Conservation (phyloP, 1,140 invertebrate genomes). For the Conus betulinus region DNA sequence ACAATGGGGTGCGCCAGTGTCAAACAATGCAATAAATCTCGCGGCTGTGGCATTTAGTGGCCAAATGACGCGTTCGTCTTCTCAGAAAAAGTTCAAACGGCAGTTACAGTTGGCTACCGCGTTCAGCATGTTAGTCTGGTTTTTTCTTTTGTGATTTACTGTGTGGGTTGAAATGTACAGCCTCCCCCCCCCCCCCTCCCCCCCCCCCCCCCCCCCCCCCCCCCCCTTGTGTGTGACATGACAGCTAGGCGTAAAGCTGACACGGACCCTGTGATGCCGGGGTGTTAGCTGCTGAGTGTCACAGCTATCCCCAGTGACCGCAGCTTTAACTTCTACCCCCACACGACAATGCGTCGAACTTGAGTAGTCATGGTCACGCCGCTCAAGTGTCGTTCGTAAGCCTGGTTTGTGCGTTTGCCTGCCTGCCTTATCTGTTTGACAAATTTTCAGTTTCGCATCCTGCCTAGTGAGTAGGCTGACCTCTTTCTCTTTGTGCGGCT, state of each 20-base stretch:
- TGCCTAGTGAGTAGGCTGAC: background rate
- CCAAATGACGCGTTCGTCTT: no score
- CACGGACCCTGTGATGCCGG: background rate
- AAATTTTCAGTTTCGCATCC: background rate
- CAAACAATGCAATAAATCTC: no score
- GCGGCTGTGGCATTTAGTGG: no score
- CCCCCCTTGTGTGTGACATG: no score
- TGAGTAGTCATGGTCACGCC: background rate
- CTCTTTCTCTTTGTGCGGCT: background rate
- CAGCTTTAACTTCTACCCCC: background rate
- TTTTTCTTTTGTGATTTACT: no score
- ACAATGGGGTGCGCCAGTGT: no score
- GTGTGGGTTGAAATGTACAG: no score
- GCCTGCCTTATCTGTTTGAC: background rate
- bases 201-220: no score
- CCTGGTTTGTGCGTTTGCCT: background rate
- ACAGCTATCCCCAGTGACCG: background rate
- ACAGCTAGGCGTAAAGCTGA: background rate
- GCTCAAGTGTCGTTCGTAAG: background rate
- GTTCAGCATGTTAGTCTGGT: no score
- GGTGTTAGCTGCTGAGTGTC: background rate
- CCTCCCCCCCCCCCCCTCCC: no score
- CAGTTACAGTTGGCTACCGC: no score
- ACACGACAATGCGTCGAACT: background rate
- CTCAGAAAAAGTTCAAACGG: no score